Percentiles rank a stretch among this genome's conserved stretches.
These are phyloP conservation scores for Adoxophyes honmai DNA, from an alignment of 1,140 invertebrate genomes.

Conservation along the genomic window DNA sequence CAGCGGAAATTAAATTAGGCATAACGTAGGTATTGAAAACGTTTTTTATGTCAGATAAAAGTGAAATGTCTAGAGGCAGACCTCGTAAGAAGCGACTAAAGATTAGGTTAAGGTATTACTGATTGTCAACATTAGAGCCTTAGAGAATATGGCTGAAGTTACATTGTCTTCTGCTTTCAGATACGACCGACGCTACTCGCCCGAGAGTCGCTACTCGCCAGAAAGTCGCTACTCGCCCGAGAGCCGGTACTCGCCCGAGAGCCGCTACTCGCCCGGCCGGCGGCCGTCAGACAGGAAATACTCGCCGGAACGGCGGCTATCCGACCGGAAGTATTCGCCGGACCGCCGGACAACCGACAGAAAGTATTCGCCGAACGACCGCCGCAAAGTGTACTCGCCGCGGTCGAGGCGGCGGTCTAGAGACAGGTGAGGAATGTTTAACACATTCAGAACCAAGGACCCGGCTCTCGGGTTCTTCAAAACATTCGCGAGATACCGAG, in stretches of 20 bases:
- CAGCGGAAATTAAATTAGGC: too few species aligned
- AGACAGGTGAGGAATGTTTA: constrained; percentile 59
- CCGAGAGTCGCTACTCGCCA: constrained; percentile 54
- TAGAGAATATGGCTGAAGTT: too few species aligned
- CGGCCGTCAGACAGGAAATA: constrained; percentile 36
- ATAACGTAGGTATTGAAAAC: too few species aligned
- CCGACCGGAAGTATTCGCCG: constrained; percentile 37
- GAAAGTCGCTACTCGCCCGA: constrained; percentile 57
- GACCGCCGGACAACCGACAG: constrained; percentile 19
- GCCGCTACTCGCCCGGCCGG: constrained; percentile 46
- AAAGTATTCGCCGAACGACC: constrained; percentile 40
- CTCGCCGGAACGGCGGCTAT: constrained; percentile 1
- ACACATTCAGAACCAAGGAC: too few species aligned
- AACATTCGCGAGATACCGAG: too few species aligned
- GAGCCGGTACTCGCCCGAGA: constrained; percentile 45
- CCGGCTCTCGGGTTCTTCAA: too few species aligned
- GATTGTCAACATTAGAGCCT: too few species aligned
- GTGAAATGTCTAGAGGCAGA: too few species aligned
- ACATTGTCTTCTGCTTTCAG: constrained; percentile 21
- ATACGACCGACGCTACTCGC: constrained; percentile 41
- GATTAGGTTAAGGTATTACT: too few species aligned
- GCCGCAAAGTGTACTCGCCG: constrained; percentile 48
- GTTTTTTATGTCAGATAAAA: too few species aligned
- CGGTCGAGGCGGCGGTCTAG: constrained; percentile 45
- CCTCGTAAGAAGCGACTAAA: too few species aligned